phyloP scores from a whole-genome alignment of 2,797 vertebrate species.

The Chelon labrosus region DNA sequence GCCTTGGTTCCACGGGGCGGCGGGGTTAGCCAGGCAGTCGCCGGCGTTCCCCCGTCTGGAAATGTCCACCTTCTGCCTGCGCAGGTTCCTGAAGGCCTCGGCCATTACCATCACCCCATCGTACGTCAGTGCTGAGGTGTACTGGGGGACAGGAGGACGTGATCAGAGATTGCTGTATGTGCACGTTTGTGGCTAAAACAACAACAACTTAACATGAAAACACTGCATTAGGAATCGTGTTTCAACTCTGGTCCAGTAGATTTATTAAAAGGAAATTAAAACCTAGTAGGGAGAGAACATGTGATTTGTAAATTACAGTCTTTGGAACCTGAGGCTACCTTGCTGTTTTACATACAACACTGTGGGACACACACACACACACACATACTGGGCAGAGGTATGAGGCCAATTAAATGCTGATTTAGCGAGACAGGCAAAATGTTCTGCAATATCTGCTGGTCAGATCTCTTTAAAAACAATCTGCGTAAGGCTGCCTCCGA shows the following conservation, averaged over 20 bases:
- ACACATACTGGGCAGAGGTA: constrained; percentile 22
- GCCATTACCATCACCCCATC: constrained; percentile 98
- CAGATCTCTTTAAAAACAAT: constrained; percentile 51
- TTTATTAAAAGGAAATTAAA: constrained; percentile 25
- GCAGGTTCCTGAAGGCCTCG: constrained; percentile 94
- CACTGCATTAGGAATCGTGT: background rate
- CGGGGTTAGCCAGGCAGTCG: constrained; percentile 95
- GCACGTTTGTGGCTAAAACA: background rate
- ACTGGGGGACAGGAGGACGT: constrained; percentile 79
- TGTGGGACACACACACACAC: background rate
- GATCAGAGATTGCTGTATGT: background rate
- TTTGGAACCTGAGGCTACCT: background rate
- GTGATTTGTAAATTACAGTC: constrained; percentile 38
- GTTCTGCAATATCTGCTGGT: constrained; percentile 49
- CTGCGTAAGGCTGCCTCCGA: constrained; percentile 10
- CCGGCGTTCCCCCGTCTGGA: constrained; percentile 94
- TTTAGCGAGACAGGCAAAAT: constrained; percentile 56
- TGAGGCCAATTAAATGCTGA: constrained; percentile 64
- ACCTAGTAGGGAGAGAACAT: background rate
- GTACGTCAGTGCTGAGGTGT: constrained; percentile 94
- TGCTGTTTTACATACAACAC: constrained; percentile 22
- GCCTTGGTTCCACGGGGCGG: constrained; percentile 96
- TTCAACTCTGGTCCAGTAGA: constrained; percentile 1
- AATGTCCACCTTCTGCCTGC: constrained; percentile 95
- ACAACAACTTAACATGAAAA: background rate